Base-by-base conservation (phyloP, 2,888 invertebrate species). In the Drepanosiphum platanoidis region DNA sequence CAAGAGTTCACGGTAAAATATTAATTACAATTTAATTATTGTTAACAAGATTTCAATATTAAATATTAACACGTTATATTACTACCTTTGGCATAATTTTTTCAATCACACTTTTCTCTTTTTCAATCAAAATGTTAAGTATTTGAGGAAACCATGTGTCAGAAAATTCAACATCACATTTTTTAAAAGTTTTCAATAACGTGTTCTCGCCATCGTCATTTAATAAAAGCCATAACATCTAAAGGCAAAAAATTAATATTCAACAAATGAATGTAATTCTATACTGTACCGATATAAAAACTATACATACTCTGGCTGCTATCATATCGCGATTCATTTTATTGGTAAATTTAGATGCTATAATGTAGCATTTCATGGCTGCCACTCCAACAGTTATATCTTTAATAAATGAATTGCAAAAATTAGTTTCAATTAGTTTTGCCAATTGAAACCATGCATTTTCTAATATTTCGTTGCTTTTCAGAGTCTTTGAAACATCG, bases 181-280 rank as follows among this genome's bases (percentile, higher is more conserved):
- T 46, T 70, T 68, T 52, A 52, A 84, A 22, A 22, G 27, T n/a
- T 8, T 22, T 15, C 18, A 84, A 68, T 27, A 84, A 46, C 58
- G 30, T 58, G n/a, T 30, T 52, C 15, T 77, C 68, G 13, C 52
- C 22, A 70, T 84, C 30, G 7, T 84, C 84, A 2, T 39, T 32
- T 30, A 68, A n/a, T 68, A 84, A 77, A 52, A 84, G 75, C 77
- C 75, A 84, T 70, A 84, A 58, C 52, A 84, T 84, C 84, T 83
- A 15, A 46, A 30, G n/a, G 32, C 66, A 32, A 77, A 68, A 0
- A 84, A 34, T 42, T 34, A 34, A 36, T 64, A 77, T 2, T 39
- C 39, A 81, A 30, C 22, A 71, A 36, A 46, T 11, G 18, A 52
- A 39, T 22, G 32, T 9, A 39, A 68, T 68, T 74, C 13, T 3